These are phyloP conservation scores for Podarcis muralis DNA, from an alignment of 2,113 vertebrate species.

Conservation along the genomic window DNA sequence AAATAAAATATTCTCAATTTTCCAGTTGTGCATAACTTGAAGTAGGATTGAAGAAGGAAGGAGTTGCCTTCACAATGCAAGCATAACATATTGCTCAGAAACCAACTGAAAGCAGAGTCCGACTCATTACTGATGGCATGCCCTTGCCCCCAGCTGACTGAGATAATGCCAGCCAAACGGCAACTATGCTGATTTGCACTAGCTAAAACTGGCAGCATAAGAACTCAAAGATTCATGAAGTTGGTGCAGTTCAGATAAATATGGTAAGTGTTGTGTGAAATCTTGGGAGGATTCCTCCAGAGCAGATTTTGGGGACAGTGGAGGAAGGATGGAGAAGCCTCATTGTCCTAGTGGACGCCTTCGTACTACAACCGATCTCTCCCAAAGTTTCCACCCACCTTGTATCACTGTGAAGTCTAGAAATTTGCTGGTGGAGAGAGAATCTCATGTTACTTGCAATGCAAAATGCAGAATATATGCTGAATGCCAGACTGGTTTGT, in stretches of 20 bases:
- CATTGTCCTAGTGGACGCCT: too few species aligned
- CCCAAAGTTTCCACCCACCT: not conserved
- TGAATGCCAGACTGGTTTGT: not conserved
- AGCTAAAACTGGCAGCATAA: not conserved
- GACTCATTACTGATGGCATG: not conserved
- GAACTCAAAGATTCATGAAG: not conserved
- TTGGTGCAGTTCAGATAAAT: not conserved
- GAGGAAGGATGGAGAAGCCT: too few species aligned
- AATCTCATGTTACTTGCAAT: not conserved
- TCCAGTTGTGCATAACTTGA: too few species aligned
- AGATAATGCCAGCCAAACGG: not conserved
- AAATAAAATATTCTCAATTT: too few species aligned
- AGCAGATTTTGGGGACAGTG: too few species aligned
- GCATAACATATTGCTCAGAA: not conserved
- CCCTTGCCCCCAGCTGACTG: not conserved
- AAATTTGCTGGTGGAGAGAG: not conserved
- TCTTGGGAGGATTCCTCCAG: too few species aligned
- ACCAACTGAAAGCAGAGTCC: not conserved
- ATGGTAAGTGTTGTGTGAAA: not conserved
- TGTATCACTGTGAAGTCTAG: not conserved
- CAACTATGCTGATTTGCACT: not conserved
- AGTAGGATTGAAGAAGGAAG: not conserved
- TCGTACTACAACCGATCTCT: not conserved
- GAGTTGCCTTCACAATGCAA: not conserved
- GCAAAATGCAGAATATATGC: not conserved